phyloP scores from a whole-genome alignment of 2,888 invertebrate species.

The Gymnoscelis rufifasciata region DNA sequence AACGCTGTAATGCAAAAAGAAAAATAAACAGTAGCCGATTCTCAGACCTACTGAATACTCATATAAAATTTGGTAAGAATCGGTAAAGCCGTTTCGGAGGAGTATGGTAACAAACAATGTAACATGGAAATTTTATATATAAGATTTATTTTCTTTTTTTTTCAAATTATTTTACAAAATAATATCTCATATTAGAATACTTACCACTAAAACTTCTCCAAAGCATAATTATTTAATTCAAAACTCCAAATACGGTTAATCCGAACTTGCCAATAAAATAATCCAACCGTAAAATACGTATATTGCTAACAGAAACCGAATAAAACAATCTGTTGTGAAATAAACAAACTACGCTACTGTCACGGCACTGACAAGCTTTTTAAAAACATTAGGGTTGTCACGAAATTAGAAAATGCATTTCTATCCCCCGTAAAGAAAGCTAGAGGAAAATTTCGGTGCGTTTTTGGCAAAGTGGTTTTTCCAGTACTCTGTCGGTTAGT shows the following conservation, averaged over 20 bases:
- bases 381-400: slow-evolving; percentile 47
- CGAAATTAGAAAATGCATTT: slow-evolving; percentile 1
- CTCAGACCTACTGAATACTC: too few species aligned
- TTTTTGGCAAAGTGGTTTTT: not conserved
- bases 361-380: slow-evolving; percentile 23
- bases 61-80: too few species aligned
- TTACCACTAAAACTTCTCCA: too few species aligned
- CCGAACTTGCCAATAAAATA: slow-evolving; percentile 17
- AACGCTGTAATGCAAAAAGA: too few species aligned
- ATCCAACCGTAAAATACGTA: slow-evolving; percentile 25
- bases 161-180: too few species aligned
- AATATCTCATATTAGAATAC: too few species aligned
- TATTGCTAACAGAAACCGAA: slow-evolving; percentile 26
- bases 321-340: slow-evolving; percentile 61
- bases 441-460: not conserved
- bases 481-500: not conserved
- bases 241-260: not conserved
- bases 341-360: slow-evolving; percentile 51
- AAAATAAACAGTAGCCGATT: too few species aligned
- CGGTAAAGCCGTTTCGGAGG: too few species aligned
- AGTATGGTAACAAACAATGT: too few species aligned
- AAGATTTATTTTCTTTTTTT: too few species aligned
- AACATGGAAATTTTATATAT: too few species aligned
- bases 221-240: too few species aligned
- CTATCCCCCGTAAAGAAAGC: not conserved